Base-by-base conservation (phyloP, 2,888 invertebrate species). In the Lycaena phlaeas region DNA sequence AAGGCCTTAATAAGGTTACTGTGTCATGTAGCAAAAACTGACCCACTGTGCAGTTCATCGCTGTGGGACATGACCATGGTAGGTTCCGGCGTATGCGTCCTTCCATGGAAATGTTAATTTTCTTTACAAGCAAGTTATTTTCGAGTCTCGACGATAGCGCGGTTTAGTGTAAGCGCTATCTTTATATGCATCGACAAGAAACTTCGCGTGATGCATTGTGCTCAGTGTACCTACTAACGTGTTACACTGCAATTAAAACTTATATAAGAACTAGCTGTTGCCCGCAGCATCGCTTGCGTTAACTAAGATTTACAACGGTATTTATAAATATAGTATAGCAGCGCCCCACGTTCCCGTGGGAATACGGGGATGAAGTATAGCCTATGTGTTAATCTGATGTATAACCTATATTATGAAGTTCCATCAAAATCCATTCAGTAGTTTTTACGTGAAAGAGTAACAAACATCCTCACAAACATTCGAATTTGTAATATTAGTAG, bases 71-170 rank as follows among this genome's bases (percentile, higher is more conserved):
- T 15, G 30, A 11, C 30, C 30, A 14, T 30, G 15, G 15, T n/a
- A 15, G 9, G 30, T 30, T 30, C 30, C 30, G 30, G n/a, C n/a
- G 10, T 11, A 17, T 7, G 14, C 14, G 36, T 36, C 36, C 36
- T 36, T 36, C 26, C 26, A 36, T 36, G 27, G 27, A 27, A 36
- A 36, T 36, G 26, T 36, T 9, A 36, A 36, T 36, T 12, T n/a
- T 36, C 10, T 18, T 7, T 14, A 14, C 18, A 17, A 17, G 31
- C n/a, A n/a, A n/a, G n/a, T n/a, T n/a, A n/a, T n/a, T n/a, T n/a
- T n/a, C n/a, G n/a, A n/a, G n/a, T n/a, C 36, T 27, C 27, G 9
- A 18, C 11, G 27, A 27, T 6, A n/a, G 26, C 26, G 36, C 36
- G 14, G 15, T n/a, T 27, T 5, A 27, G 27, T 27, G 27, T 11